phyloP scores from a whole-genome alignment of 2,888 invertebrate genomes.

The Stenurella melanura region DNA sequence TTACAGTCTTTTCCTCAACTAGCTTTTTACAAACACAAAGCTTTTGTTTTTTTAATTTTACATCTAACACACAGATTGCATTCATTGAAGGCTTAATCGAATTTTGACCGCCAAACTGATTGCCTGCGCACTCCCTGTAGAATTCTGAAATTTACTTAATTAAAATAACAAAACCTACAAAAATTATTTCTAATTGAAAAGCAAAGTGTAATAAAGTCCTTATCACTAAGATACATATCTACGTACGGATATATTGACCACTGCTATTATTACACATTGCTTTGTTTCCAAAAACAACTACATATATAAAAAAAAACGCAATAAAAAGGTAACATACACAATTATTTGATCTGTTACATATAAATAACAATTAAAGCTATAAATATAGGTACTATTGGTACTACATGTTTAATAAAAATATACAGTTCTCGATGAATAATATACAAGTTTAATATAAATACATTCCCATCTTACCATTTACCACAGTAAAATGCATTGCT shows the following conservation, averaged over 20 bases:
- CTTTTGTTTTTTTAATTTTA: too few relatives aligned
- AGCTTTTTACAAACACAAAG: too few relatives aligned
- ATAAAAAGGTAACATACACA: slow-evolving; percentile 40
- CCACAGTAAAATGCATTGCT: slow-evolving; percentile 29
- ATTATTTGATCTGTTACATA: slow-evolving; percentile 44
- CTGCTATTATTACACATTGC: slow-evolving; percentile 11
- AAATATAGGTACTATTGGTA: slow-evolving; percentile 51
- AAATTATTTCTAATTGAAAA: background rate
- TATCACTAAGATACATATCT: slow-evolving; percentile 4
- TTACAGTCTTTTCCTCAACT: too few relatives aligned
- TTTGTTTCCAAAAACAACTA: slow-evolving; percentile 6
- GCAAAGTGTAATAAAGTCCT: slow-evolving; percentile 11
- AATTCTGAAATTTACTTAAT: background rate
- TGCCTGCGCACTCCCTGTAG: background rate
- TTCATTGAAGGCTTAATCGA: too few relatives aligned
- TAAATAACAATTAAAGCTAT: slow-evolving; percentile 56
- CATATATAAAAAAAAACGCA: slow-evolving; percentile 20
- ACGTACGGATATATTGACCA: slow-evolving; percentile 12
- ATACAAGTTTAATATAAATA: slow-evolving; percentile 31
- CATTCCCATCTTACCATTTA: slow-evolving; percentile 18
- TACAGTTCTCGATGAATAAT: slow-evolving; percentile 43
- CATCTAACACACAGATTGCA: too few relatives aligned
- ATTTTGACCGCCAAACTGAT: too few relatives aligned
- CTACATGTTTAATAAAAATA: slow-evolving; percentile 45
- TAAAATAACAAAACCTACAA: background rate